Conservation (phyloP, 2,888 invertebrate species). For the Lumbricus terrestris region DNA sequence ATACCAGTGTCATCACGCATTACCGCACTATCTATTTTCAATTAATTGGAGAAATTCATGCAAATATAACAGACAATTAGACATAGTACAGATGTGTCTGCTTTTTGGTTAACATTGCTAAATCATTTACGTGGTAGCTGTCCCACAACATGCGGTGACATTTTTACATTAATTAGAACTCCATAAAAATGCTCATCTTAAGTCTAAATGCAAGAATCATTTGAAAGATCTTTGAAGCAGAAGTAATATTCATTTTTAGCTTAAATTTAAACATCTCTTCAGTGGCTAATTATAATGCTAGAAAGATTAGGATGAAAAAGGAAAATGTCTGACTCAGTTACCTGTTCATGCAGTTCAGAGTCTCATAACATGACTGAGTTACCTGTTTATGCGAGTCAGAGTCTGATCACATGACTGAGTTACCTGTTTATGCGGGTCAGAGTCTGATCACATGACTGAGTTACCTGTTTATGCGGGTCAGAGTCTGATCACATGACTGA, state of each 20-base stretch:
- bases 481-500: constrained; percentile 77
- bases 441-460: constrained; percentile 76
- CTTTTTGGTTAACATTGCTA: neutral
- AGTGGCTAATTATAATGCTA: neutral
- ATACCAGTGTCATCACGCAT: neutral
- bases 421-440: constrained; percentile 76
- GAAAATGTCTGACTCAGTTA: constrained; percentile 45
- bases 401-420: constrained; percentile 77
- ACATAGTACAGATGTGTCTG: neutral
- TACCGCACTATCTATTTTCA: too few relatives aligned
- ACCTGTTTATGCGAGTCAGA: constrained; percentile 76
- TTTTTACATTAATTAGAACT: neutral
- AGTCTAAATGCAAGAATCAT: neutral
- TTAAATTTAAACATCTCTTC: neutral
- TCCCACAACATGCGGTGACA: neutral
- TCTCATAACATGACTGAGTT: constrained; percentile 76
- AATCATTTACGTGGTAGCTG: neutral
- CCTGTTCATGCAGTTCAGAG: constrained; percentile 75
- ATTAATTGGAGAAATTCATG: neutral
- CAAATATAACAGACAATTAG: neutral
- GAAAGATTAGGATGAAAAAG: neutral
- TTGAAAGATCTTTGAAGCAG: neutral
- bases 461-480: constrained; percentile 75
- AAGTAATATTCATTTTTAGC: neutral
- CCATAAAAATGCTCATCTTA: too few relatives aligned